A percentile compares a stretch with the other conserved stretches of the same genome.
Evolutionary conservation across 1,140 invertebrate species (phyloP).

Genomic region (Aphaenogaster rudis): DNA sequence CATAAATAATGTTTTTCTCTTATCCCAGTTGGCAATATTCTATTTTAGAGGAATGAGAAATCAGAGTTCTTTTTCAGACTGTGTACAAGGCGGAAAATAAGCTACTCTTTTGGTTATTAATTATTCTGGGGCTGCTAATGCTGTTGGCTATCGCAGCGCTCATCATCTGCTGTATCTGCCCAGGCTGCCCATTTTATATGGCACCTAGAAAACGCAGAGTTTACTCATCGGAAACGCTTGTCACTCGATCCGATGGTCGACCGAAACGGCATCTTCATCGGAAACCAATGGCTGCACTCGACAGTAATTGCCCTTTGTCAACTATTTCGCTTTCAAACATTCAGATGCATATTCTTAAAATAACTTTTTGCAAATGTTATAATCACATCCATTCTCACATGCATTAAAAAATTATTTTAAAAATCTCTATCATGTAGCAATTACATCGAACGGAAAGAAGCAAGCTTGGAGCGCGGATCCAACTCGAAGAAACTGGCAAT

Average conservation of each 20-base stretch:
- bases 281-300: slow-evolving; percentile 64
- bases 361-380: not conserved
- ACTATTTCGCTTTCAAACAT: not conserved
- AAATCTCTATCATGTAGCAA: not conserved
- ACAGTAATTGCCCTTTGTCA: slow-evolving; percentile 48
- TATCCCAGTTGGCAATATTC: not conserved
- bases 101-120: slow-evolving; percentile 92
- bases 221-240: slow-evolving; percentile 91
- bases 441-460: slow-evolving; percentile 81
- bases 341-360: not conserved
- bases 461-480: slow-evolving; percentile 93
- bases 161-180: slow-evolving; percentile 93
- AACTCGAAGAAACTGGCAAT: slow-evolving; percentile 91
- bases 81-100: slow-evolving; percentile 91
- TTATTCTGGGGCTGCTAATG: slow-evolving; percentile 91
- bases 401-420: too few species aligned
- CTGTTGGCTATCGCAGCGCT: slow-evolving; percentile 91
- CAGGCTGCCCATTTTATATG: slow-evolving; percentile 93
- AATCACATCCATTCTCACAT: not conserved
- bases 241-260: slow-evolving; percentile 86
- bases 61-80: slow-evolving; percentile 87
- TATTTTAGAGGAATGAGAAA: slow-evolving; percentile 54
- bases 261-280: slow-evolving; percentile 82
- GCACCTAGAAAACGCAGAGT: slow-evolving; percentile 92
- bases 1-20: not conserved